Evolutionary conservation across 2,113 vertebrate genomes (phyloP).

Genomic region (Gambusia holbrooki): DNA sequence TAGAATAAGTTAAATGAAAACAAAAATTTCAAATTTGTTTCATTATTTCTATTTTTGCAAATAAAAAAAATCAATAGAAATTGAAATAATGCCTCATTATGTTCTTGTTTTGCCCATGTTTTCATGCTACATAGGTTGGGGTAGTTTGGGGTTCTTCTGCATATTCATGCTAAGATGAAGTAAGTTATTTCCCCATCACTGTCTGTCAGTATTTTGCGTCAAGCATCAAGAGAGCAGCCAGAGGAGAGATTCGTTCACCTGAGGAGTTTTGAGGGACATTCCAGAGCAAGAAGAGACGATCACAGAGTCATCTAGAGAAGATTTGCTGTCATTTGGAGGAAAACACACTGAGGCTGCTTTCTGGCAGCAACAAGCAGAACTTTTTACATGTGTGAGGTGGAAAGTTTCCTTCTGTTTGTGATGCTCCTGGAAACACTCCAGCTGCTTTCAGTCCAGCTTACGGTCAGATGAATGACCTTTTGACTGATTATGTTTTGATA

Average conservation of each 20-base stretch:
- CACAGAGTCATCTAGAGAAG: neutral
- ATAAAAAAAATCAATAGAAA: too few species aligned
- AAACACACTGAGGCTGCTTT: neutral
- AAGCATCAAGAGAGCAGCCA: neutral
- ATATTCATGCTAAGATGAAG: too few species aligned
- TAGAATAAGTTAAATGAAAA: too few species aligned
- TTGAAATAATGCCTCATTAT: too few species aligned
- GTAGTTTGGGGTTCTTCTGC: too few species aligned
- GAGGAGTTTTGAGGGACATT: constrained; percentile 15
- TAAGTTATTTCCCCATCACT: neutral
- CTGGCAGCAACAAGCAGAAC: constrained; percentile 8
- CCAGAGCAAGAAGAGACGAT: neutral
- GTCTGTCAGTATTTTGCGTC: neutral
- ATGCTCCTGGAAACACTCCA: constrained; percentile 16
- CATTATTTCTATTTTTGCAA: too few species aligned
- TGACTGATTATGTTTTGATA: neutral
- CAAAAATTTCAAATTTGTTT: too few species aligned
- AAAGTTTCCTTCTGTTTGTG: constrained; percentile 19
- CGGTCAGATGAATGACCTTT: neutral
- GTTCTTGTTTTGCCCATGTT: too few species aligned
- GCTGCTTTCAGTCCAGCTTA: neutral
- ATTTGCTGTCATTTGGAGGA: constrained; percentile 9
- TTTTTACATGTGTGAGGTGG: constrained; percentile 14
- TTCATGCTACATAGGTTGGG: too few species aligned
- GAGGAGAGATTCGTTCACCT: neutral